phyloP scores from a whole-genome alignment of 2,113 vertebrate genomes.

The Lamprologus lemairii region DNA sequence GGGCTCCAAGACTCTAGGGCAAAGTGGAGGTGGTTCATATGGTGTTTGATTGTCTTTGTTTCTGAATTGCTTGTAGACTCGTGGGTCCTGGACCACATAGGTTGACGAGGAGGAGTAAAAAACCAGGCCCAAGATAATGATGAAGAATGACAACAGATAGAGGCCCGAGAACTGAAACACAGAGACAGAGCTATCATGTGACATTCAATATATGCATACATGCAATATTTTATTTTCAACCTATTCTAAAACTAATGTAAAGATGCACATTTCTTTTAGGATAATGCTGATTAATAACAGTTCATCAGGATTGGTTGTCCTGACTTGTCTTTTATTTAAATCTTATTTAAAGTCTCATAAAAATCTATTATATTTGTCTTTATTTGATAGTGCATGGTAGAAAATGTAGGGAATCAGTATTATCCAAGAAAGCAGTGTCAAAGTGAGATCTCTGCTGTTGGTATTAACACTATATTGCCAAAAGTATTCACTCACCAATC shows the following conservation, averaged over 20 bases:
- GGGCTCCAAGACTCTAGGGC: conserved; percentile 76
- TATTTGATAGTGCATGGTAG: background rate
- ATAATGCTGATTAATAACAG: background rate
- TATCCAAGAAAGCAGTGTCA: background rate
- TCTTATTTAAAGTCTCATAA: background rate
- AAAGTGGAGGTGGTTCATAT: conserved; percentile 67
- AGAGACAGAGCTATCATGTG: background rate
- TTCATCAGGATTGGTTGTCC: background rate
- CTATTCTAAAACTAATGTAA: background rate
- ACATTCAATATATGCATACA: background rate
- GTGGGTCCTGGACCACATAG: conserved; percentile 88
- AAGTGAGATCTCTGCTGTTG: background rate
- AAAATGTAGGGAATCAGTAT: background rate
- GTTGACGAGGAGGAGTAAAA: conserved; percentile 88
- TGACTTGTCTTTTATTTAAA: background rate
- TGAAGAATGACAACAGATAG: conserved; percentile 88
- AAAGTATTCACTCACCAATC: background rate
- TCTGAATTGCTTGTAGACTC: conserved; percentile 94
- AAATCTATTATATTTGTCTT: background rate
- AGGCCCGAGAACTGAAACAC: conserved; percentile 87
- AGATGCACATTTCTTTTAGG: background rate
- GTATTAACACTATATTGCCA: background rate
- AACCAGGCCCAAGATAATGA: conserved; percentile 86
- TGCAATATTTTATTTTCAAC: background rate
- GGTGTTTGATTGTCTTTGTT: conserved; percentile 75